Evolutionary conservation across 2,888 invertebrate genomes (phyloP).

Genomic region (Dexiosoma caninum): DNA sequence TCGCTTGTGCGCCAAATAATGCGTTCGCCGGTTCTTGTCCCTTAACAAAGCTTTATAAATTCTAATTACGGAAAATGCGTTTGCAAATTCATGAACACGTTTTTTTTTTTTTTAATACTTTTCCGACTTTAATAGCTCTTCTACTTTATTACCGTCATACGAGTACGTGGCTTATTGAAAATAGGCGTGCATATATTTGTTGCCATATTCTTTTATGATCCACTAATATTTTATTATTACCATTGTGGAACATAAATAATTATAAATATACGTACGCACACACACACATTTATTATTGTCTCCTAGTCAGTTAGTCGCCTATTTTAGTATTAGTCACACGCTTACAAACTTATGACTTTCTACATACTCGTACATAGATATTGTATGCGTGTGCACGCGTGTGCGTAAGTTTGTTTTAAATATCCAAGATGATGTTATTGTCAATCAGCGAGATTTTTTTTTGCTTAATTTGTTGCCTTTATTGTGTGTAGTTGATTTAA

Average conservation of each 20-base stretch:
- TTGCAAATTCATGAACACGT: too few species aligned
- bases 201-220: constrained; percentile 6
- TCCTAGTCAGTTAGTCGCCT: constrained; percentile 42
- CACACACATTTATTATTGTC: constrained; percentile 1
- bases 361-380: neutral
- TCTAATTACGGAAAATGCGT: too few species aligned
- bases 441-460: constrained; percentile 57
- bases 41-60: too few species aligned
- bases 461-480: constrained; percentile 16
- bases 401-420: neutral
- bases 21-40: too few species aligned
- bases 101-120: neutral
- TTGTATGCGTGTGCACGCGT: neutral
- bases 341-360: neutral
- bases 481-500: neutral
- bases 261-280: neutral
- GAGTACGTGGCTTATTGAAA: neutral
- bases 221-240: neutral
- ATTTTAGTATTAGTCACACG: neutral
- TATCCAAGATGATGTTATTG: constrained; percentile 34
- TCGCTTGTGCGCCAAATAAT: too few species aligned
- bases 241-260: neutral
- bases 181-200: neutral
- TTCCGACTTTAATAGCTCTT: neutral
- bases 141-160: neutral